These are phyloP conservation scores for Haliclystus octoradiatus DNA, from an alignment of 30 jellyfish, hydroid and myxozoan species.

Conservation along the genomic window DNA sequence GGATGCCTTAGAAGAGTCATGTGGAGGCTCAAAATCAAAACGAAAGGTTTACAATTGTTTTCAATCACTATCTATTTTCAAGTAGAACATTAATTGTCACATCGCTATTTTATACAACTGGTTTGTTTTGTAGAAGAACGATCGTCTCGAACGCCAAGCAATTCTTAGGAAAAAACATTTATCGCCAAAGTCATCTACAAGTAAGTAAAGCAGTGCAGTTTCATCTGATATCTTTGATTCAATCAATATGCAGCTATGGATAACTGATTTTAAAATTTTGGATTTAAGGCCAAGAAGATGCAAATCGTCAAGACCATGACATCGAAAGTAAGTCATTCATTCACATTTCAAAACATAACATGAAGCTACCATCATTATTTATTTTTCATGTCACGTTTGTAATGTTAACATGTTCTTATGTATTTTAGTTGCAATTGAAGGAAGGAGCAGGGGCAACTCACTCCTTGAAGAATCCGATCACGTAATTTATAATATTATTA, in stretches of 20 bases:
- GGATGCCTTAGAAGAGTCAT: conserved; percentile 64
- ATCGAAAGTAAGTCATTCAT: no score
- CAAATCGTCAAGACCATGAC: no score
- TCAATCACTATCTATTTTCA: neutral
- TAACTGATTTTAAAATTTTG: no score
- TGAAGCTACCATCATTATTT: no score
- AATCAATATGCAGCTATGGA: no score
- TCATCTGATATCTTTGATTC: no score
- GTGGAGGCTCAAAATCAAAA: conserved; percentile 65
- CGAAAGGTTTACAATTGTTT: conserved; percentile 24
- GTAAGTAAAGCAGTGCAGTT: neutral
- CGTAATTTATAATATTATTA: conserved; percentile 7
- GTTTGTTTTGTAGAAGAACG: neutral
- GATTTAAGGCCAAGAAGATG: no score
- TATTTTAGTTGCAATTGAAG: no score
- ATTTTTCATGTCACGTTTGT: no score
- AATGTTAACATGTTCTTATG: no score
- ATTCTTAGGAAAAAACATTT: neutral
- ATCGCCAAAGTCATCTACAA: neutral
- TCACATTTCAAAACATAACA: no score
- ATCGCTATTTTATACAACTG: neutral
- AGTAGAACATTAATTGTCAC: neutral
- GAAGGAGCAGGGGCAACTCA: conserved; percentile 57
- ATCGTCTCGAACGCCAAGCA: neutral
- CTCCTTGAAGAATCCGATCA: conserved; percentile 34